Conservation (phyloP, 2,113 vertebrate species). For the Asarcornis scutulata region DNA sequence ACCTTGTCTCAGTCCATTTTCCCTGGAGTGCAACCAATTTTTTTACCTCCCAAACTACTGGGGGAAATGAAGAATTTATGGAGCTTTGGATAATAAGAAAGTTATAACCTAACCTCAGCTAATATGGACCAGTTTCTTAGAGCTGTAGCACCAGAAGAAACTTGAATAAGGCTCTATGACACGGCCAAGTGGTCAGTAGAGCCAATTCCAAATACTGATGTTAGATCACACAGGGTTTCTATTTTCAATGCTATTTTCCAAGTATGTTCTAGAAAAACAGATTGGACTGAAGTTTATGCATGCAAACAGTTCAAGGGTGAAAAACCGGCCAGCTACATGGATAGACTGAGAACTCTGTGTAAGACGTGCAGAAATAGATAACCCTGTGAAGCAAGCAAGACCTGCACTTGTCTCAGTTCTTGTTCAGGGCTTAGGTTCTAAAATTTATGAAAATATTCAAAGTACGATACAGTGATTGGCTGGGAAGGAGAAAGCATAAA, state of each 20-base stretch:
- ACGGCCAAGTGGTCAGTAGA: neutral
- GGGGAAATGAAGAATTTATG: neutral
- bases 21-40: too few relatives aligned
- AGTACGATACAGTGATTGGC: neutral
- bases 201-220: neutral
- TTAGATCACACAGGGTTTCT: neutral
- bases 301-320: neutral
- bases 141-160: neutral
- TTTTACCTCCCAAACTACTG: too few relatives aligned
- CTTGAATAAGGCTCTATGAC: neutral
- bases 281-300: neutral
- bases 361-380: neutral
- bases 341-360: neutral
- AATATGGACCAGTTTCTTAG: neutral
- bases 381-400: neutral
- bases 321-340: neutral
- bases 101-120: neutral
- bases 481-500: neutral
- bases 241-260: neutral
- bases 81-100: neutral
- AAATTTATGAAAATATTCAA: neutral
- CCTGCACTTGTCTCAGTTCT: neutral
- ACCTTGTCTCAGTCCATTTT: too few relatives aligned
- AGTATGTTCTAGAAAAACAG: neutral
- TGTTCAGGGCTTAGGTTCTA: neutral